A percentile compares a stretch with the other conserved stretches of the same genome.
Evolutionary conservation across 2,888 invertebrate species (phyloP).

Genomic region (Monochamus alternatus): DNA sequence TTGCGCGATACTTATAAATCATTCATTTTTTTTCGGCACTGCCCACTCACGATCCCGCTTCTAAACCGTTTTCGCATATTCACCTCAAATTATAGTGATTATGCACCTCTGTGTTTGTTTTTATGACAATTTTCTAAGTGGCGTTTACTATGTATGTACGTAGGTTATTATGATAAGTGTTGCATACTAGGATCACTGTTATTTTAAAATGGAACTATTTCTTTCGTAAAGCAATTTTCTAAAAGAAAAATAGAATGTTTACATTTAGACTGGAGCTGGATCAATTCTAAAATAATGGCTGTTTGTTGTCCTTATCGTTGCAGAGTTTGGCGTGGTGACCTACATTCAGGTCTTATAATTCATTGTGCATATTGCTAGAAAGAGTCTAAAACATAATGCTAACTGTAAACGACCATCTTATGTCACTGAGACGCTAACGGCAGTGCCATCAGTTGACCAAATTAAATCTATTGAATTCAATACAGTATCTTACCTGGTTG

Average conservation of each 20-base stretch:
- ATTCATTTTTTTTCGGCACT: conserved; percentile 9
- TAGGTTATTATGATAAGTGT: background rate
- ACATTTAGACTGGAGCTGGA: too few relatives aligned
- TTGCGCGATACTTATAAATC: conserved; percentile 32
- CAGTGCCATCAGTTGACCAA: too few relatives aligned
- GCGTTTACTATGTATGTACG: background rate
- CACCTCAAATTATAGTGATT: conserved; percentile 27
- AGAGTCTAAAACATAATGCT: too few relatives aligned
- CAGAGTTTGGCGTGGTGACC: too few relatives aligned
- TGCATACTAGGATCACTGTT: background rate
- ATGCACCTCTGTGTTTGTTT: conserved; percentile 20
- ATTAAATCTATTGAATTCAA: too few relatives aligned
- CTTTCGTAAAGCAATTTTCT: background rate
- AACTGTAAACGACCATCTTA: too few relatives aligned
- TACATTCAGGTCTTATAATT: too few relatives aligned
- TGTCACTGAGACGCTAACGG: too few relatives aligned
- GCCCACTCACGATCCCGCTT: conserved; percentile 31
- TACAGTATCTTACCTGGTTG: too few relatives aligned
- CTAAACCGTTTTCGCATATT: conserved; percentile 20
- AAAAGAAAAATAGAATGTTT: background rate
- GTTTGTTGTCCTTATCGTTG: too few relatives aligned
- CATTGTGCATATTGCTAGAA: too few relatives aligned
- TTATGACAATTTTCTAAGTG: conserved; percentile 27
- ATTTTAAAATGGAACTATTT: background rate
- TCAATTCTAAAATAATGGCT: too few relatives aligned